phyloP scores from a whole-genome alignment of 2,797 vertebrate genomes.

The Falco novaeseelandiae region DNA sequence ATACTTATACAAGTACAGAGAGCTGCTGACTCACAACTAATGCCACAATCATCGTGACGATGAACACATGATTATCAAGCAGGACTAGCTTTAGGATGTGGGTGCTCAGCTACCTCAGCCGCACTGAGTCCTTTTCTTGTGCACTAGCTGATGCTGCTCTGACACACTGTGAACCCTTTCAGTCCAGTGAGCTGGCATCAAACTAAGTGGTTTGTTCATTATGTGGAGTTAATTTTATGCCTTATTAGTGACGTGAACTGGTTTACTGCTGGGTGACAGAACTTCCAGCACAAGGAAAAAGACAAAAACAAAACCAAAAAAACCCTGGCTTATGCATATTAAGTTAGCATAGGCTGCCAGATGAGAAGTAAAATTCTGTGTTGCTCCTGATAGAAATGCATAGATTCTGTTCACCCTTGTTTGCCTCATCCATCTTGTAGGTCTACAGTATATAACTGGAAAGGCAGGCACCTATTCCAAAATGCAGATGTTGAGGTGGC shows the following conservation, averaged over 20 bases:
- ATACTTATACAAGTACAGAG: neutral
- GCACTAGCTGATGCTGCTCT: neutral
- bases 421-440: neutral
- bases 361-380: neutral
- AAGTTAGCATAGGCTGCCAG: neutral
- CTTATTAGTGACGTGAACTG: neutral
- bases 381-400: neutral
- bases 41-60: neutral
- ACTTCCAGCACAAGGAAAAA: neutral
- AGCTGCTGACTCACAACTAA: neutral
- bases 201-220: neutral
- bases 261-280: neutral
- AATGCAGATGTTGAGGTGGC: neutral
- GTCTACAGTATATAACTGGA: neutral
- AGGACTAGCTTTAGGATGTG: neutral
- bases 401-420: neutral
- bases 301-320: too few relatives aligned
- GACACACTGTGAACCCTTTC: fast-evolving
- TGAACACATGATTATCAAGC: fast-evolving
- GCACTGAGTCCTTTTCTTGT: neutral
- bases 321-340: neutral
- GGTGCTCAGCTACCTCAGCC: neutral
- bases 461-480: neutral
- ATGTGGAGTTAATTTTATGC: neutral
- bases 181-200: neutral